Evolutionary conservation across 2,888 invertebrate genomes (phyloP).

Genomic region (Ormia ochracea): DNA sequence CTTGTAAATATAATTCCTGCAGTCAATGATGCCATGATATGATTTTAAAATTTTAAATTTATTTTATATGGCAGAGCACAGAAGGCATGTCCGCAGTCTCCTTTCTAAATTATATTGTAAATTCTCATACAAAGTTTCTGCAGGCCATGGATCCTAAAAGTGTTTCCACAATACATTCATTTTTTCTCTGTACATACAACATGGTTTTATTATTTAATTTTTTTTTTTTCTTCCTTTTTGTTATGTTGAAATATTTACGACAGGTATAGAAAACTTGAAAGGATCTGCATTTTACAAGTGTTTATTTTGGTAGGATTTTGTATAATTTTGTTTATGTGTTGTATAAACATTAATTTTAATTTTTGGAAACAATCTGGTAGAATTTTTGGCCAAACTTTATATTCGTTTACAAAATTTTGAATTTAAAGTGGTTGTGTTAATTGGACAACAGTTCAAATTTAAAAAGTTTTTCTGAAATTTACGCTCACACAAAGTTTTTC

Average conservation of each 20-base stretch:
- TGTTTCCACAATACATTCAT: neutral
- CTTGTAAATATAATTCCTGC: too few species aligned
- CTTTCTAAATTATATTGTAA: too few species aligned
- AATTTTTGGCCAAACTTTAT: neutral
- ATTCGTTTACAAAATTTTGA: neutral
- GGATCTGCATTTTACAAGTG: neutral
- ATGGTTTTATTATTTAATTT: too few species aligned
- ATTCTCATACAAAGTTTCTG: too few species aligned
- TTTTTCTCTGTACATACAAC: neutral
- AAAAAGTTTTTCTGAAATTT: neutral
- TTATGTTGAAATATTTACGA: conserved; percentile 4
- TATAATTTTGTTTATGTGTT: neutral
- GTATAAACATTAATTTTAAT: neutral
- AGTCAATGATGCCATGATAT: too few species aligned
- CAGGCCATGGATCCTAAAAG: neutral
- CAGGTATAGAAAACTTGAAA: neutral
- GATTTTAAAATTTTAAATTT: too few species aligned
- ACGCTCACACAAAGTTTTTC: too few species aligned
- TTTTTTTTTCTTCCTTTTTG: neutral
- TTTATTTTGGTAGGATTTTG: neutral
- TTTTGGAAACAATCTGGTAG: neutral
- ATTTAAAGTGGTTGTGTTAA: neutral
- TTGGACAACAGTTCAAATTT: neutral
- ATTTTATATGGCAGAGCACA: too few species aligned
- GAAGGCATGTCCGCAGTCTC: too few species aligned